These are phyloP conservation scores for Tragelaphus imberbis DNA, from an alignment of 2,113 vertebrate species.

Conservation along the genomic window DNA sequence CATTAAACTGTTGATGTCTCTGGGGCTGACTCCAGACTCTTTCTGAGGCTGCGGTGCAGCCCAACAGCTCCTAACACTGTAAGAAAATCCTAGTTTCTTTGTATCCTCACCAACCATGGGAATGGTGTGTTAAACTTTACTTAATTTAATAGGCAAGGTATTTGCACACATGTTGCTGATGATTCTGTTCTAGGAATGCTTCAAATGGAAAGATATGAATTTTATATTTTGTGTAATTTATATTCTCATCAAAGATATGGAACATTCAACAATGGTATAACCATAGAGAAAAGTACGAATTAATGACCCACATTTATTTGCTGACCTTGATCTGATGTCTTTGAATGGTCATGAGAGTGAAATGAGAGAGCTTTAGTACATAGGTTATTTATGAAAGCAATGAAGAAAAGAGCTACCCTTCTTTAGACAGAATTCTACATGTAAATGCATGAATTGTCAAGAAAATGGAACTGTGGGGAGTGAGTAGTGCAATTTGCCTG, in stretches of 20 bases:
- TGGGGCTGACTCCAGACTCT: neutral
- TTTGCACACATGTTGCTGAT: neutral
- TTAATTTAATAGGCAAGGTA: neutral
- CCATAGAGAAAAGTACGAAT: too few species aligned
- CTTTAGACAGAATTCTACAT: neutral
- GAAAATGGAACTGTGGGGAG: neutral
- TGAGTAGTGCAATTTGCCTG: neutral
- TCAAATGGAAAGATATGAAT: neutral
- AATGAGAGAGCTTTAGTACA: accelerated
- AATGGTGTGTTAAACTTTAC: neutral
- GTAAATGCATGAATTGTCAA: neutral
- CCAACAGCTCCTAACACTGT: neutral
- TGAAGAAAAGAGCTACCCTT: neutral
- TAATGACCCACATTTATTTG: too few species aligned
- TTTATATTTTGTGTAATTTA: neutral
- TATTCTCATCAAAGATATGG: neutral
- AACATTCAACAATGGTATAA: neutral
- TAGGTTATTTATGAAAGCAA: neutral
- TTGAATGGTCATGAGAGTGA: neutral
- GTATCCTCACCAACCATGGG: neutral
- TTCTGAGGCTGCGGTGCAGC: neutral
- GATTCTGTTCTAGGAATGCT: neutral
- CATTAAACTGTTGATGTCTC: neutral
- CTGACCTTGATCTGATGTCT: too few species aligned
- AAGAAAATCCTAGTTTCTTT: neutral